Conservation (phyloP, 2,113 vertebrate genomes). For the Ursus arctos region DNA sequence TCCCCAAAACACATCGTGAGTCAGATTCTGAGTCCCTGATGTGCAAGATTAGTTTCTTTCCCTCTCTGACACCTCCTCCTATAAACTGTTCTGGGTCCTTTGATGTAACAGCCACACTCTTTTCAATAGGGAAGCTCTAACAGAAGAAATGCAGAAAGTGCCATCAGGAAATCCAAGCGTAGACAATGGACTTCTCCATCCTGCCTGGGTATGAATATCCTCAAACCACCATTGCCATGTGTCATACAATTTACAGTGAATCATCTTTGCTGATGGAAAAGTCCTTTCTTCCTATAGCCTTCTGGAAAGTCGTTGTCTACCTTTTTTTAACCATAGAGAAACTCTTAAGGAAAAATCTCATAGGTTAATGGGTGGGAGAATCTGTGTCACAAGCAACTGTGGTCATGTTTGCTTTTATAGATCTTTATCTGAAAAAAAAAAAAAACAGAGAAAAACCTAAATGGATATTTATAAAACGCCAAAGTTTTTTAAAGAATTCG, state of each 20-base stretch:
- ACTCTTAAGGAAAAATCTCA: constrained; percentile 24
- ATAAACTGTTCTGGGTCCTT: background rate
- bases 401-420: background rate
- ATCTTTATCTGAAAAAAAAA: background rate
- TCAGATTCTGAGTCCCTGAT: background rate
- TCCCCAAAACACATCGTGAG: background rate
- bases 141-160: background rate
- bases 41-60: background rate
- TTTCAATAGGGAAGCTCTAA: background rate
- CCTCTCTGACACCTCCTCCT: background rate
- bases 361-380: background rate
- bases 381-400: background rate
- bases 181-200: background rate
- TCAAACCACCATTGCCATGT: background rate
- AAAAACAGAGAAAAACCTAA: background rate
- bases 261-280: background rate
- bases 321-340: constrained; percentile 33
- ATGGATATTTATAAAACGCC: constrained; percentile 4
- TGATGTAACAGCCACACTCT: background rate
- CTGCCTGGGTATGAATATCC: background rate
- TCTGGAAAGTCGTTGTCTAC: constrained; percentile 57
- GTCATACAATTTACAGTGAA: background rate
- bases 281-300: constrained; percentile 1
- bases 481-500: background rate
- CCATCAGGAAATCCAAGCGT: background rate